Base-by-base conservation (phyloP, 2,797 vertebrate genomes). In the Thaleichthys pacificus region DNA sequence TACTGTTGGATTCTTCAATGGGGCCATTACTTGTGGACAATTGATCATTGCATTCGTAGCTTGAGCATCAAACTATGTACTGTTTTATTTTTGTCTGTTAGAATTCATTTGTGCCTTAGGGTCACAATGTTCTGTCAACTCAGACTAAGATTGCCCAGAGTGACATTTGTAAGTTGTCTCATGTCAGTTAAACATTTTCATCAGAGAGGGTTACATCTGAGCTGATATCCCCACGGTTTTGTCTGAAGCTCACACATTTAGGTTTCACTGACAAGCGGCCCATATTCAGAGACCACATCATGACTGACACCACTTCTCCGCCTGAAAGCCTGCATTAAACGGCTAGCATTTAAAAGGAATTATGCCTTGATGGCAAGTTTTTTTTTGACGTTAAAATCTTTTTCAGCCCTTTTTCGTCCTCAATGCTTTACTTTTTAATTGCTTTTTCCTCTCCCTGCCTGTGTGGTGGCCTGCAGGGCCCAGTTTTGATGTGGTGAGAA, bases 381-480 rank as follows among this genome's bases (percentile, higher is more conserved):
- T 66, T 22, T 77, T 67, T 68, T 14, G 12, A 12, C 12, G 14
- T n/a, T 28, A 7, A 49, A 19, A 21, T 79, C 64, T 80, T 80
- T 80, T 74, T n/a, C 22, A 84, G 72, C 68, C 51, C 51, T 85
- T 72, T 80, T 76, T 72, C 72, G 75, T 72, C 73, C 80, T 75
- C 82, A 83, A 70, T 78, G 80, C 72, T 80, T 82, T 70, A 77
- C 74, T 85, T 86, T 90, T 87, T 89, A 89, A 91, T 89, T 90
- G 77, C 76, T 84, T 91, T 86, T 78, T 75, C 21, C 72, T 28
- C 66, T 72, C 76, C 57, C 70, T 70, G 54, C 58, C 68, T 65
- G 51, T 38, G 49, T 24, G 4, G 28, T 57, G 57, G 74, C 85
- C 87, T 81, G 69, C 65, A 78, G 85, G 81, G 67, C 32, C 49